Evolutionary conservation across 2,888 invertebrate species (phyloP).

Genomic region (Machimus rusticus): DNA sequence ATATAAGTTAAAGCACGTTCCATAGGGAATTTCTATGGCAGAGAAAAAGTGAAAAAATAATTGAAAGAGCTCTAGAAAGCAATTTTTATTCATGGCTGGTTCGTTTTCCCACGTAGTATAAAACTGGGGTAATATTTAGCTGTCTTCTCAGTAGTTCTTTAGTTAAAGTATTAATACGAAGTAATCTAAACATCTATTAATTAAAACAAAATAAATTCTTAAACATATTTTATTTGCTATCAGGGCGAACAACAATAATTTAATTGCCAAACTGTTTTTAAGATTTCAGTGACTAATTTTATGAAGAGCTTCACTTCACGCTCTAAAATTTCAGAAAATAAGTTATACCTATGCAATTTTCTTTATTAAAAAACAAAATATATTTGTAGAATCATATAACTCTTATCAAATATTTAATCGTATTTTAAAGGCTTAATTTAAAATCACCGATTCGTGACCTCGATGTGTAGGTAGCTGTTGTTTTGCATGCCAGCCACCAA

Average conservation of each 20-base stretch:
- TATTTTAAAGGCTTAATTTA: background rate
- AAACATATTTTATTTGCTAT: no score
- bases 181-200: background rate
- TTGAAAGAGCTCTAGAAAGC: background rate
- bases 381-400: no score
- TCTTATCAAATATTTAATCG: no score
- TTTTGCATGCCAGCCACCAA: background rate
- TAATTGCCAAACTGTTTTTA: no score
- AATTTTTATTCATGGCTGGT: background rate
- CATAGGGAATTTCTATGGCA: background rate
- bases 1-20: background rate
- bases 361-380: no score
- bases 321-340: no score
- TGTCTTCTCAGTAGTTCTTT: background rate
- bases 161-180: background rate
- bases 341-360: no score
- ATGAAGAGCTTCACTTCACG: no score
- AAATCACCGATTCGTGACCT: background rate
- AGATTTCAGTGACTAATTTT: no score
- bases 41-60: background rate
- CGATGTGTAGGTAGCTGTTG: background rate
- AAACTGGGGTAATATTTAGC: background rate
- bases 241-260: no score
- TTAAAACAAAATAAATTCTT: no score
- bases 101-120: background rate